Percentiles rank a stretch among this genome's conserved stretches.
Evolutionary conservation across 2,797 vertebrate genomes (phyloP).

Genomic region (Channallabes apus): DNA sequence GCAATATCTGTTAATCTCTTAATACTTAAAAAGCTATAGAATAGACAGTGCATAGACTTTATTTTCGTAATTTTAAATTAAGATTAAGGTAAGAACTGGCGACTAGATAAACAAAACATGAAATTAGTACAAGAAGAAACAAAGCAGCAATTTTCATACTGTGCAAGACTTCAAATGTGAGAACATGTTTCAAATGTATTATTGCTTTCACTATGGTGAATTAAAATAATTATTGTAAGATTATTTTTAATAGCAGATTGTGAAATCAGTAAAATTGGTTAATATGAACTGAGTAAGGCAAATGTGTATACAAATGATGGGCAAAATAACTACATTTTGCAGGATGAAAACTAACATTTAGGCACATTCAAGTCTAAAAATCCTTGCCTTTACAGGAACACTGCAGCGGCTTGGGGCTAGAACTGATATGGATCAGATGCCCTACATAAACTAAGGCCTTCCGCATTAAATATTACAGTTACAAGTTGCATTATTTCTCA

Average conservation of each 20-base stretch:
- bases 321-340: slow-evolving; percentile 41
- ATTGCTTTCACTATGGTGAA: slow-evolving; percentile 37
- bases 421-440: slow-evolving; percentile 15
- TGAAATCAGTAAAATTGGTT: slow-evolving; percentile 14
- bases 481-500: slow-evolving; percentile 41
- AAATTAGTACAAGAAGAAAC: neutral
- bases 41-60: slow-evolving; percentile 52
- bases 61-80: neutral
- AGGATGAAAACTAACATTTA: slow-evolving; percentile 33
- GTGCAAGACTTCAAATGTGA: slow-evolving; percentile 13
- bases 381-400: neutral
- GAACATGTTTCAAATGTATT: slow-evolving; percentile 28
- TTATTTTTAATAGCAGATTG: neutral
- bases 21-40: slow-evolving; percentile 35
- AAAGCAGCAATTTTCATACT: slow-evolving; percentile 2
- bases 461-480: slow-evolving; percentile 29
- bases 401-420: slow-evolving; percentile 21
- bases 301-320: slow-evolving; percentile 37
- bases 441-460: slow-evolving; percentile 33
- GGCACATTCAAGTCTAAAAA: slow-evolving; percentile 18
- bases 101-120: slow-evolving; percentile 1
- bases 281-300: slow-evolving; percentile 42
- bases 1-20: neutral
- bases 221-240: slow-evolving; percentile 23
- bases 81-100: neutral